A percentile compares a stretch with the other conserved stretches of the same genome.
phyloP scores from a whole-genome alignment of 2,113 vertebrate genomes.

The Macrotis lagotis region DNA sequence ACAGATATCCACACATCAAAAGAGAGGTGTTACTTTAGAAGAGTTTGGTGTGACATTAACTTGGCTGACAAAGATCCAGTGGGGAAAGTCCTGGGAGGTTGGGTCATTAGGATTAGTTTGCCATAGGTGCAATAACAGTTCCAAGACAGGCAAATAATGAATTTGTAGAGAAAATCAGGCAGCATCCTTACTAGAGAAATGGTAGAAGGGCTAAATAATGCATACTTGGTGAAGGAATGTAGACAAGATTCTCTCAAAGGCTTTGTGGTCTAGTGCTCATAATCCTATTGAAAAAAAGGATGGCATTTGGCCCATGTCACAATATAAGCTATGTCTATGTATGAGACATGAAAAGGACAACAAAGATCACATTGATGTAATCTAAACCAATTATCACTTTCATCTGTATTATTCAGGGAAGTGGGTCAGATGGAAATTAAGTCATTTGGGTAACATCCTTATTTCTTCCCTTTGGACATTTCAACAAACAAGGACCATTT shows the following conservation, averaged over 20 bases:
- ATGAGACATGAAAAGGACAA: not conserved
- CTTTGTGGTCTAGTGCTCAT: not conserved
- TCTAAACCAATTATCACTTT: not conserved
- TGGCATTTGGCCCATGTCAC: not conserved
- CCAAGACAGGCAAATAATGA: not conserved
- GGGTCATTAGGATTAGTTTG: not conserved
- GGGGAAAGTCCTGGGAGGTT: not conserved
- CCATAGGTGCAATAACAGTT: not conserved
- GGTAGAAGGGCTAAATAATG: not conserved
- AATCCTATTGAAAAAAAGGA: not conserved
- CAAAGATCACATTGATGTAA: not conserved
- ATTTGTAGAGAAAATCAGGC: not conserved
- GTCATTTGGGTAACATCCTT: not conserved
- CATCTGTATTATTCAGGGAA: not conserved
- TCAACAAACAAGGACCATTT: not conserved
- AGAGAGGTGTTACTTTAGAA: not conserved
- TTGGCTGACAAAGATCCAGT: not conserved
- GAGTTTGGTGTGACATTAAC: not conserved
- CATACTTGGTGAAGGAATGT: not conserved
- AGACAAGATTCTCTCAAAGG: not conserved
- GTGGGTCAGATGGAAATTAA: not conserved
- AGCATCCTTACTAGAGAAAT: not conserved
- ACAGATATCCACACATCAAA: not conserved
- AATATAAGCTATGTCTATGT: not conserved
- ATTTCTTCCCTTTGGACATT: not conserved